phyloP scores from a whole-genome alignment of 2,797 vertebrate species.

The Macrochelys suwanniensis region DNA sequence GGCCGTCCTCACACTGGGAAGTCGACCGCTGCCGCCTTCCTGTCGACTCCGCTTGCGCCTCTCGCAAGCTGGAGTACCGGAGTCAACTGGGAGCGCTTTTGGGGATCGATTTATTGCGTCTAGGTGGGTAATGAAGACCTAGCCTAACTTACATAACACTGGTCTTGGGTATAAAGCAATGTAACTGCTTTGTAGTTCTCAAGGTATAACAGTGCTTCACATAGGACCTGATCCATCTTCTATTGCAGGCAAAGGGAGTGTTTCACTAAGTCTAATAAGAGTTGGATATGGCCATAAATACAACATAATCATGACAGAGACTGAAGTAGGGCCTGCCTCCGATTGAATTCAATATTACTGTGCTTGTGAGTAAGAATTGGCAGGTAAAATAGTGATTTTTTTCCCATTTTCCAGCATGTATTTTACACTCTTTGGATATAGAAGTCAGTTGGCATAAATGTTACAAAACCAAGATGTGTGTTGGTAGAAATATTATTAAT shows the following conservation, averaged over 20 bases:
- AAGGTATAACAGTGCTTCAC: background rate
- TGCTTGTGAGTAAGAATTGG: background rate
- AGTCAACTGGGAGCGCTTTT: no score
- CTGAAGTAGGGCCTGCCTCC: background rate
- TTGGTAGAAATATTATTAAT: background rate
- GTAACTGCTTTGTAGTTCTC: background rate
- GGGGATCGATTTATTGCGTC: no score
- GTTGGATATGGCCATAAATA: background rate
- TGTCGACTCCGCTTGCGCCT: no score
- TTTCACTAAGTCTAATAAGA: background rate
- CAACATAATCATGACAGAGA: background rate
- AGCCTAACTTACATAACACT: background rate
- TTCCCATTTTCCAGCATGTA: rapidly evolving
- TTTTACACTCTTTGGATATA: background rate
- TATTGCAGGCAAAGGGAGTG: background rate
- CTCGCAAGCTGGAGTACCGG: no score
- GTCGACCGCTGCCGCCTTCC: no score
- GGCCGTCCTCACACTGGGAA: no score
- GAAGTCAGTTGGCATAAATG: background rate
- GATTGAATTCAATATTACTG: background rate
- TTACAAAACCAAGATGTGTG: background rate
- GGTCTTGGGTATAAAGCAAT: background rate
- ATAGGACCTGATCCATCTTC: background rate
- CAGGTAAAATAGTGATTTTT: background rate
- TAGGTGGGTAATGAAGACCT: no score